These are phyloP conservation scores for Bufo gargarizans DNA, from an alignment of 2,113 vertebrate genomes.

Conservation along the genomic window DNA sequence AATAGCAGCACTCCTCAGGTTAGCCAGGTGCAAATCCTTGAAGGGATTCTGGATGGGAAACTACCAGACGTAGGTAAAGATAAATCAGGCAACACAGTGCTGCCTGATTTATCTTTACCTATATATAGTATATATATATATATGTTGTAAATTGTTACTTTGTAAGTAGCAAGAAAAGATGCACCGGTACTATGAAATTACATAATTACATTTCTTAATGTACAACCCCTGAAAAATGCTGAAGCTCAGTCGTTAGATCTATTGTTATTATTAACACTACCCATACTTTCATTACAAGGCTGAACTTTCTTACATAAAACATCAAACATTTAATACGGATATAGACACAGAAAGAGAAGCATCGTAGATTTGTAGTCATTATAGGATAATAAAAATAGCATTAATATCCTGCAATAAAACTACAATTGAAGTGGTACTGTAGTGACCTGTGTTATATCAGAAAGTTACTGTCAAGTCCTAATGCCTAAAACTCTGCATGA, in stretches of 20 bases:
- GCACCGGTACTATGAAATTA: too few relatives aligned
- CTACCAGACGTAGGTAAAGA: too few relatives aligned
- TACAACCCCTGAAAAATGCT: not conserved
- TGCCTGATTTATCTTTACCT: too few relatives aligned
- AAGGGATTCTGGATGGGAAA: too few relatives aligned
- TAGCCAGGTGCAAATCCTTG: too few relatives aligned
- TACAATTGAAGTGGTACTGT: not conserved
- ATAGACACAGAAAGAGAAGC: not conserved
- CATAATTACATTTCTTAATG: not conserved
- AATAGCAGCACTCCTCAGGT: too few relatives aligned
- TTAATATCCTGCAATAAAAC: conserved; percentile 22
- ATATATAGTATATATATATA: too few relatives aligned
- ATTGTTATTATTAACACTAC: conserved; percentile 1
- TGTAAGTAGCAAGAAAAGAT: too few relatives aligned
- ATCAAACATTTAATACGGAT: conserved; percentile 10
- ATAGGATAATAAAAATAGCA: not conserved
- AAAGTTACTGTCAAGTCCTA: not conserved
- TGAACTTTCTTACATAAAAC: not conserved
- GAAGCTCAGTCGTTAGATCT: not conserved
- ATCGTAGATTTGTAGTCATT: not conserved
- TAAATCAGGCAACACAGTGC: too few relatives aligned
- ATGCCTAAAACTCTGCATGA: not conserved
- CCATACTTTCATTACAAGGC: not conserved
- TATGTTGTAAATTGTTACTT: too few relatives aligned
- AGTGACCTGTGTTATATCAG: not conserved